phyloP scores from a whole-genome alignment of 2,888 invertebrate genomes.

The Ectemnius lituratus region DNA sequence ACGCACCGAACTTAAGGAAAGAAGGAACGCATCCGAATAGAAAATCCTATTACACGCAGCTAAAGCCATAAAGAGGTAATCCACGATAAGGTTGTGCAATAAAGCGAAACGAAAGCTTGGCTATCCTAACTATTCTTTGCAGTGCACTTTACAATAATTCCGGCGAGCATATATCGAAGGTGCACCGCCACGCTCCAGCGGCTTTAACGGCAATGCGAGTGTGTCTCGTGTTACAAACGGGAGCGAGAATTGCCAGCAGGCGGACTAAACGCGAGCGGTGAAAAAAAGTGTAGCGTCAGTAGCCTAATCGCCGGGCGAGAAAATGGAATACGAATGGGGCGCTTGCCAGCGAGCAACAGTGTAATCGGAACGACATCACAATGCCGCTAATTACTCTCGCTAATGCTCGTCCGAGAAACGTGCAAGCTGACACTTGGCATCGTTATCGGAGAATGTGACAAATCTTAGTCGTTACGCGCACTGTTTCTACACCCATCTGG shows the following conservation, averaged over 20 bases:
- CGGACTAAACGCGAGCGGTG: constrained; percentile 18
- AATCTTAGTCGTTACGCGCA: constrained; percentile 15
- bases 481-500: constrained; percentile 31
- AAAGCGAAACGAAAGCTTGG: neutral
- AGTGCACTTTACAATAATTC: constrained; percentile 17
- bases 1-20: no score
- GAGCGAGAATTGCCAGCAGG: constrained; percentile 29
- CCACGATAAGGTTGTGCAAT: neutral
- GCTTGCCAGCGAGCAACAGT: constrained; percentile 32
- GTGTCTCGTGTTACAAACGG: constrained; percentile 27
- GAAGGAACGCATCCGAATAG: neutral
- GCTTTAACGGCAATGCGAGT: constrained; percentile 22
- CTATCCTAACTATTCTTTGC: constrained; percentile 11
- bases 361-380: constrained; percentile 37
- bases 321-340: constrained; percentile 28
- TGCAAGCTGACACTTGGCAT: constrained; percentile 49
- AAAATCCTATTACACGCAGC: neutral
- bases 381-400: constrained; percentile 38
- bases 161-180: neutral
- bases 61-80: neutral
- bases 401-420: constrained; percentile 34
- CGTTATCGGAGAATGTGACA: constrained; percentile 33
- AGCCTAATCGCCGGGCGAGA: constrained; percentile 23
- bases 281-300: constrained; percentile 15
- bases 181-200: constrained; percentile 26